Percentiles rank a stretch among this genome's conserved stretches.
Conservation (phyloP, 2,888 invertebrate genomes). For the Diarsia mendica region DNA sequence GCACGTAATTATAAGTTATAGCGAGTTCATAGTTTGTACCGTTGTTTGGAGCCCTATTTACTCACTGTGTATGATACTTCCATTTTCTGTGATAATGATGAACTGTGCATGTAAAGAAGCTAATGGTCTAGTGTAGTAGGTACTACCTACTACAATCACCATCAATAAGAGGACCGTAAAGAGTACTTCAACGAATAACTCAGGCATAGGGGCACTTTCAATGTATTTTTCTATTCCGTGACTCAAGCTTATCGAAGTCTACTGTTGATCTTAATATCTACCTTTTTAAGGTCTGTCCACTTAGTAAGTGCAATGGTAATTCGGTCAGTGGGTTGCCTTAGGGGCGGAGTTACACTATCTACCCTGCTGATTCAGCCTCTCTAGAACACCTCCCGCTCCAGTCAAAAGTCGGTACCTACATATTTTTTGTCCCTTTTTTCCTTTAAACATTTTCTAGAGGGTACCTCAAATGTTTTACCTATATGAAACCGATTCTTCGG, state of each 20-base stretch:
- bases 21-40: conserved; percentile 22
- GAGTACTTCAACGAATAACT: background rate
- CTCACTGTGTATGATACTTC: background rate
- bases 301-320: background rate
- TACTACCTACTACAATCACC: no score
- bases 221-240: background rate
- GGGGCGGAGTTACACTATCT: no score
- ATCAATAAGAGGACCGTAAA: no score
- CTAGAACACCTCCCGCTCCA: background rate
- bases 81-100: background rate
- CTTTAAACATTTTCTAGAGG: no score
- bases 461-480: conserved; percentile 5
- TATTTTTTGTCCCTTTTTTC: no score
- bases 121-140: no score
- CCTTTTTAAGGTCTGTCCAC: background rate
- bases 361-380: background rate
- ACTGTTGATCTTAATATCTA: background rate
- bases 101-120: background rate
- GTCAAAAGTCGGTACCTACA: no score
- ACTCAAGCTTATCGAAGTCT: background rate
- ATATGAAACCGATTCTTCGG: conserved; percentile 34
- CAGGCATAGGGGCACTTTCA: background rate
- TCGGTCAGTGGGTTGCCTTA: background rate
- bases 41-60: conserved; percentile 34
- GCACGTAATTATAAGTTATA: conserved; percentile 33